Conservation (phyloP, 2,113 vertebrate genomes). For the Gallinago media region DNA sequence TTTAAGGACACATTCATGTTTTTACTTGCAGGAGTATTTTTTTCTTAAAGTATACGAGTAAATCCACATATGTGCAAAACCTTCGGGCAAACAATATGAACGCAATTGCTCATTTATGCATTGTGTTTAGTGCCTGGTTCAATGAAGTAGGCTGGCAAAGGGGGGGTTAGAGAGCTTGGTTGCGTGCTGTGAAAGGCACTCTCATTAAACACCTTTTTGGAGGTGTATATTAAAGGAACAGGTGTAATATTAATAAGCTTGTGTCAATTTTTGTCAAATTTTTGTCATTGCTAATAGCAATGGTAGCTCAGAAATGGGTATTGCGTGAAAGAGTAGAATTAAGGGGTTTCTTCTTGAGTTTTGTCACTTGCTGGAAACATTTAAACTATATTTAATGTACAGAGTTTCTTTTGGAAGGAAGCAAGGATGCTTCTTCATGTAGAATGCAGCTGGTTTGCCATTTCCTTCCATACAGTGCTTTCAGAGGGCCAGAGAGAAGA, state of each 20-base stretch:
- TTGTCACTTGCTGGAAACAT: neutral
- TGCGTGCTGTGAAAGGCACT: neutral
- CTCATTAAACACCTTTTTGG: neutral
- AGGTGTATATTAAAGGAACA: neutral
- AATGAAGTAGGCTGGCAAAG: neutral
- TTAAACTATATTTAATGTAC: neutral
- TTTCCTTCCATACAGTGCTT: neutral
- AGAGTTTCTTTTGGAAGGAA: neutral
- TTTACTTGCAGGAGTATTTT: neutral
- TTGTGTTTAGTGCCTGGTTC: neutral
- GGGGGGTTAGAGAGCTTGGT: neutral
- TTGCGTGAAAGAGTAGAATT: neutral
- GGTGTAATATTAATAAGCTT: neutral
- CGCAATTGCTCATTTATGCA: neutral
- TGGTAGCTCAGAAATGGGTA: neutral
- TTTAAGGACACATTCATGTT: constrained; percentile 34
- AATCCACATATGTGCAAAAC: neutral
- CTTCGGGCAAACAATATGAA: neutral
- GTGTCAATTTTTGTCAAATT: neutral
- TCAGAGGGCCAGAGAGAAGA: neutral
- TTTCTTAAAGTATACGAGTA: neutral
- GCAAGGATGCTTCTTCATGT: neutral
- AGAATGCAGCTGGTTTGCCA: neutral
- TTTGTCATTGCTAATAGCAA: neutral
- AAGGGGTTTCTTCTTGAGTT: neutral